phyloP scores from a whole-genome alignment of 2,797 vertebrate species.

The Arrhamphus sclerolepis region DNA sequence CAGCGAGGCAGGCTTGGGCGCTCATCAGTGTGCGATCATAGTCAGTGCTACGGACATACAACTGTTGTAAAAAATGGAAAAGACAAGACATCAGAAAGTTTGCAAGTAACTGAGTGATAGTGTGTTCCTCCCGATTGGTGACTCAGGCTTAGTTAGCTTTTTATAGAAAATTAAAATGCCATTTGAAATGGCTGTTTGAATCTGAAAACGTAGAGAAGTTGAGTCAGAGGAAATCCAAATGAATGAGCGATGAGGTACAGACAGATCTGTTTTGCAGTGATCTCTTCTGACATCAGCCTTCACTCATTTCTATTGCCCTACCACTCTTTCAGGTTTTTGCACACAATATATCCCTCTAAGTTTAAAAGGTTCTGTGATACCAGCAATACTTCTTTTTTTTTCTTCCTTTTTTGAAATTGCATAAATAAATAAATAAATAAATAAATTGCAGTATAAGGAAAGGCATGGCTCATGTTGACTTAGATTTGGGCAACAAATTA shows the following conservation, averaged over 20 bases:
- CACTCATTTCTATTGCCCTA: constrained; percentile 65
- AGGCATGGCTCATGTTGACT: constrained; percentile 56
- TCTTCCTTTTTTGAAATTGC: constrained; percentile 58
- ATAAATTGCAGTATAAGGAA: constrained; percentile 44
- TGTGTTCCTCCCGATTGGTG: neutral
- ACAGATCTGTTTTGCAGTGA: constrained; percentile 54
- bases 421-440: too few species aligned
- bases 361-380: constrained; percentile 71
- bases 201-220: constrained; percentile 36
- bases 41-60: constrained; percentile 86
- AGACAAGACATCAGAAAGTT: constrained; percentile 17
- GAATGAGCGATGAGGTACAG: constrained; percentile 15
- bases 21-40: constrained; percentile 88
- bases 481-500: constrained; percentile 49
- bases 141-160: constrained; percentile 16
- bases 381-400: constrained; percentile 30
- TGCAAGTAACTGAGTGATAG: neutral
- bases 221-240: constrained; percentile 41
- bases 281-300: constrained; percentile 74
- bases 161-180: constrained; percentile 26
- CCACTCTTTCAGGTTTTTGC: constrained; percentile 68
- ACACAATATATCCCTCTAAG: constrained; percentile 66
- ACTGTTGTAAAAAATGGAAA: constrained; percentile 59
- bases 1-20: constrained; percentile 85
- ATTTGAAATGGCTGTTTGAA: constrained; percentile 22